Conservation (phyloP, 2,888 invertebrate species). For the Creontiades dilutus region DNA sequence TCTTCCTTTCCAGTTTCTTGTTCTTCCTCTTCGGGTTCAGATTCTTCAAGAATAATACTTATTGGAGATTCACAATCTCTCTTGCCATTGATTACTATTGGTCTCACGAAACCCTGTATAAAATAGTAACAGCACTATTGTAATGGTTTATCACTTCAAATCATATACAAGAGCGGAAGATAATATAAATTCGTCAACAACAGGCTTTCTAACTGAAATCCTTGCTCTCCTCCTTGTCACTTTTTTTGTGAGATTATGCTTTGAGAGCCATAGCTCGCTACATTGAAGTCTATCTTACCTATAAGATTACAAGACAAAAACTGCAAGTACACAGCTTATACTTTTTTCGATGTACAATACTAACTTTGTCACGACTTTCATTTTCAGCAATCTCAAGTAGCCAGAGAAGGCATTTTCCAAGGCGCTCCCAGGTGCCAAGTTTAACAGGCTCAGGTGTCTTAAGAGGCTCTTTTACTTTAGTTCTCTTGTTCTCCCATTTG, state of each 20-base stretch:
- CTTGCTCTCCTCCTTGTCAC: no score
- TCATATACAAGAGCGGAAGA: no score
- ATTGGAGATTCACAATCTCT: constrained; percentile 74
- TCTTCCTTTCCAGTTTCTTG: constrained; percentile 72
- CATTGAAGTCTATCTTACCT: no score
- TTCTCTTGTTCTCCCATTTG: constrained; percentile 52
- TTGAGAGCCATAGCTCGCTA: no score
- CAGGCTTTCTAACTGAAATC: no score
- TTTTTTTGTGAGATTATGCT: no score
- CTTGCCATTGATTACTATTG: constrained; percentile 77
- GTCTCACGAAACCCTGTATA: constrained; percentile 77
- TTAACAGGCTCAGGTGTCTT: constrained; percentile 59
- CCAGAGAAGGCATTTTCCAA: constrained; percentile 70
- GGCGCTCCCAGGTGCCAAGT: constrained; percentile 67
- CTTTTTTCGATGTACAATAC: not conserved
- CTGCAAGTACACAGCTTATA: no score
- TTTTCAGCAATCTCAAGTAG: constrained; percentile 68
- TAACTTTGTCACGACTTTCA: constrained; percentile 70
- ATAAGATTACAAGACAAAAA: no score
- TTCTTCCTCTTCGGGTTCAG: constrained; percentile 79
- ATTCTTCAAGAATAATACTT: constrained; percentile 78
- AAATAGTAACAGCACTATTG: not conserved
- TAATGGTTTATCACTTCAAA: no score
- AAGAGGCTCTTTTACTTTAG: constrained; percentile 43
- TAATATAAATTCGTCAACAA: no score